These are phyloP conservation scores for Varecia variegata DNA, from an alignment of 2,797 vertebrate genomes.

Conservation along the genomic window DNA sequence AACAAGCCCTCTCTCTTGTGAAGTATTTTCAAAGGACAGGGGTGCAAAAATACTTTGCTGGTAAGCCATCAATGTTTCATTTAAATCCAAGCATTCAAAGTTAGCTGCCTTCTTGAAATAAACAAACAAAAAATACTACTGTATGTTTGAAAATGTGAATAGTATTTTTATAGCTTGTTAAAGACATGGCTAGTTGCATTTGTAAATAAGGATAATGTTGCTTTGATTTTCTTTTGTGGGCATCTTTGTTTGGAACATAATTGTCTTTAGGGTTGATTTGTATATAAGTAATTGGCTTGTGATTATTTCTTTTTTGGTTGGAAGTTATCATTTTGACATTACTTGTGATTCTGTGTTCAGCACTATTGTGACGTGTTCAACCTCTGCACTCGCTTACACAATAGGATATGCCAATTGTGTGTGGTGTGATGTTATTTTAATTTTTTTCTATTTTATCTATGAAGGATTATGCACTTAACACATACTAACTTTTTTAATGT, in stretches of 20 bases:
- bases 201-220: conserved; percentile 94
- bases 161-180: conserved; percentile 99
- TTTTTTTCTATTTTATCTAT: conserved; percentile 85
- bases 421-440: conserved; percentile 85
- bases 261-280: conserved; percentile 93
- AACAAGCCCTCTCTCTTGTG: conserved; percentile 65
- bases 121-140: conserved; percentile 85
- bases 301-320: conserved; percentile 89
- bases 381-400: conserved; percentile 88
- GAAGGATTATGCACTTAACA: conserved; percentile 87
- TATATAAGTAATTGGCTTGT: conserved; percentile 90
- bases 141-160: conserved; percentile 98
- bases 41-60: conserved; percentile 58
- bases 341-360: conserved; percentile 91
- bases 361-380: conserved; percentile 90
- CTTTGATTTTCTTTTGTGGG: conserved; percentile 87
- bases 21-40: conserved; percentile 74
- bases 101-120: conserved; percentile 88
- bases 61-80: conserved; percentile 77
- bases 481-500: conserved; percentile 87
- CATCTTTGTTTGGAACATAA: conserved; percentile 90
- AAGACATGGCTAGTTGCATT: conserved; percentile 89
- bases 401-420: conserved; percentile 86
- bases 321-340: conserved; percentile 87
- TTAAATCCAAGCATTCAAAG: conserved; percentile 84